Base-by-base conservation (phyloP, 2,113 vertebrate species). In the Anguilla japonica region DNA sequence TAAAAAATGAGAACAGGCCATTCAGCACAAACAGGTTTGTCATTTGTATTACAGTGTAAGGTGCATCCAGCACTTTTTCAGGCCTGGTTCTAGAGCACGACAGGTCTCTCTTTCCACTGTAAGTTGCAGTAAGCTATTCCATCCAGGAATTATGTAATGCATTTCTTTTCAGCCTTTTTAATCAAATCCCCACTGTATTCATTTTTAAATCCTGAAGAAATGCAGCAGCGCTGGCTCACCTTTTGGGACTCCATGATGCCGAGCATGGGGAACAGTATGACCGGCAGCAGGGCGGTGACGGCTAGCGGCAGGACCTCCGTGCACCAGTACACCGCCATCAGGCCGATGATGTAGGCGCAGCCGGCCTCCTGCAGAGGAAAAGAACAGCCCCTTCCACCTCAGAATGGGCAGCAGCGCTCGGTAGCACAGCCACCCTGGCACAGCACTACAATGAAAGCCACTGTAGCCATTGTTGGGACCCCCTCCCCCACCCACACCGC, bases 311-410 rank as follows among this genome's bases (percentile, higher is more conserved):
- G 90, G 46, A 97, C 97, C 91, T 99, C 98, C 0, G 97, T 98
- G 91, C 98, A 98, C 98, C 98, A 99, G 90, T 96, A 99, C 29
- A 97, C 91, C 0, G 98, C 98, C 98, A 99, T 99, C 87, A 99
- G 90, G 83, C 94, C 91, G 78, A 99, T 96, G 83, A 98, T 90
- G 1, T 97, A 99, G 1, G 94, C 97, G 90, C 98, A 99, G 63
- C 91, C 94, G 1, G 96, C 97, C 86, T 96, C 96, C 98, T 99
- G 93, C 81, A 93, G 56, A 14, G n/a, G 22, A 83, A 14, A 11
- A 84, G 56, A 53, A 20, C 67, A 79, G 29, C 5, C n/a, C 34
- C 29, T 0, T 41, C 53, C 34, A 34, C 34, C 34, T 34, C 34
- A 34, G 34, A 34, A 34, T 34, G 34, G 34, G 34, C 34, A 34